A percentile compares a stretch with the other conserved stretches of the same genome.
Conservation (phyloP, 2,113 vertebrate genomes). For the Coreoperca whiteheadi region DNA sequence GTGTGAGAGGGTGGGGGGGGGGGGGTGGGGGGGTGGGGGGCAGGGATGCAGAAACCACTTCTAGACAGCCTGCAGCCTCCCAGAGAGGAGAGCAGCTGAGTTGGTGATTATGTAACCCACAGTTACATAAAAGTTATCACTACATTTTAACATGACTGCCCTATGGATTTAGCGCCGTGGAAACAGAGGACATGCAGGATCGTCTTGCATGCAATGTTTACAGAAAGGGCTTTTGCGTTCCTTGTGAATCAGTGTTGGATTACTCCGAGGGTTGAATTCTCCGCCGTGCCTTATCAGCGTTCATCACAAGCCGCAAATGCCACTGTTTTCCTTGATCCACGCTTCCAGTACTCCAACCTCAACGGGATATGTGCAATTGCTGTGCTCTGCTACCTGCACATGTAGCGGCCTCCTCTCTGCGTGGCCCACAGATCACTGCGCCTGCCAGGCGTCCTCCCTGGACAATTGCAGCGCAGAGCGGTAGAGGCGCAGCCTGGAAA, state of each 20-base stretch:
- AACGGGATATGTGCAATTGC: not conserved
- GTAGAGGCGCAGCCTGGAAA: not conserved
- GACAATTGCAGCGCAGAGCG: constrained; percentile 24
- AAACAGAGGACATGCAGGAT: constrained; percentile 23
- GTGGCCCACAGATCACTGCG: not conserved
- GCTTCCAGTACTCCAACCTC: not conserved
- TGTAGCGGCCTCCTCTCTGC: not conserved
- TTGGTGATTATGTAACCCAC: constrained; percentile 68
- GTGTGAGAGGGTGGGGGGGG: too few species aligned
- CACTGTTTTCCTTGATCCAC: not conserved
- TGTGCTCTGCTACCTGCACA: constrained; percentile 11
- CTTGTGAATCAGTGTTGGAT: not conserved
- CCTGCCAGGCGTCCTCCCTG: constrained; percentile 19
- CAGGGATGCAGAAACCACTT: constrained; percentile 62
- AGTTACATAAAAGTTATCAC: constrained; percentile 71
- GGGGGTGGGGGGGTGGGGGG: constrained; percentile 51
- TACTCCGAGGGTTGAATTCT: constrained; percentile 1
- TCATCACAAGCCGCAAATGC: constrained; percentile 11
- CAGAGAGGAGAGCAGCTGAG: constrained; percentile 57
- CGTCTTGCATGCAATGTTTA: constrained; percentile 17
- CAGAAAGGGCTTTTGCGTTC: not conserved
- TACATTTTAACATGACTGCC: constrained; percentile 51
- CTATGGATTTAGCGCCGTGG: constrained; percentile 32
- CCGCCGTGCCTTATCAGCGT: not conserved
- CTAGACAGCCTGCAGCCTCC: constrained; percentile 65